Evolutionary conservation across 2,888 invertebrate genomes (phyloP).

Genomic region (Gari tellinella): DNA sequence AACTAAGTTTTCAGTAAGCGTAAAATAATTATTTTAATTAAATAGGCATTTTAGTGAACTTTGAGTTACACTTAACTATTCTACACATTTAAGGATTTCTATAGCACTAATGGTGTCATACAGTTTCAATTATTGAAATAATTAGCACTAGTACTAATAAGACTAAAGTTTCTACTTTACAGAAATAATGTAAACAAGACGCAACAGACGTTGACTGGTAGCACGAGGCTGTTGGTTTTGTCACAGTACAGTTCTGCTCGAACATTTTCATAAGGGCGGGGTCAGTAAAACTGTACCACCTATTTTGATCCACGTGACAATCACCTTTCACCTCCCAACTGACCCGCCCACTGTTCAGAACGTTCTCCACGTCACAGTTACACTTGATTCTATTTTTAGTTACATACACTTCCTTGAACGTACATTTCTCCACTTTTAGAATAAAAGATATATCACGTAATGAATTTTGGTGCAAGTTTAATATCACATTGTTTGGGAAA

Average conservation of each 20-base stretch:
- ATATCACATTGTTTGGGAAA: conserved; percentile 47
- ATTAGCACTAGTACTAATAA: no score
- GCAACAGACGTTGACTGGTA: not conserved
- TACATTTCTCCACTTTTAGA: conserved; percentile 54
- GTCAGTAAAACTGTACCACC: conserved; percentile 46
- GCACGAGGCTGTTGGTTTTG: conserved; percentile 37
- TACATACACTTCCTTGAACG: conserved; percentile 59
- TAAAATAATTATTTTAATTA: no score
- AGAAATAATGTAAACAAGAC: not conserved
- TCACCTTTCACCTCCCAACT: conserved; percentile 41
- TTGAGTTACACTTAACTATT: no score
- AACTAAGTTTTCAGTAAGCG: no score
- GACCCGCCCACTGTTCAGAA: conserved; percentile 66
- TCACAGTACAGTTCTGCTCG: conserved; percentile 30
- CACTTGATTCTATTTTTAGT: conserved; percentile 62
- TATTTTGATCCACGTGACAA: conserved; percentile 34
- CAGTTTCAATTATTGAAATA: no score
- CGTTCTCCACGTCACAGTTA: conserved; percentile 62
- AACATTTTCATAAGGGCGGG: conserved; percentile 35
- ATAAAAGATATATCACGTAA: conserved; percentile 62
- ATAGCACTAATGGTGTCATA: no score
- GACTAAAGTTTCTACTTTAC: no score
- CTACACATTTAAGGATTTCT: no score
- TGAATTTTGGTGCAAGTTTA: conserved; percentile 48
- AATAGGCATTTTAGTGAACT: no score